phyloP scores from a whole-genome alignment of 2,797 vertebrate species.

The Rhabdophis nuchalis region DNA sequence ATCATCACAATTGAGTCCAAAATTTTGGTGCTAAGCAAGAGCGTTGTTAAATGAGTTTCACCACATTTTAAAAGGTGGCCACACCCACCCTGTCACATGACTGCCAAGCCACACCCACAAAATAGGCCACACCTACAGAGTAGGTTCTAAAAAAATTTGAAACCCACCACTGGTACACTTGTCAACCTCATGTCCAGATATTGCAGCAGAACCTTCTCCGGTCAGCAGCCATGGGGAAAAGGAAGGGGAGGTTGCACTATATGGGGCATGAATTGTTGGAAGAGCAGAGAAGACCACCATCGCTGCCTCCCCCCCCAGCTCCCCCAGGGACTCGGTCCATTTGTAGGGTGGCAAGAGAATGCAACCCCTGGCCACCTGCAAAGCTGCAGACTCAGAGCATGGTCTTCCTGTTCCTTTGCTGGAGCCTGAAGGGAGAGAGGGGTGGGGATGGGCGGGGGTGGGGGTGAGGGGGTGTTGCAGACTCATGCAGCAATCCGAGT shows the following conservation, averaged over 20 bases:
- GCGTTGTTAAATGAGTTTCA: no score
- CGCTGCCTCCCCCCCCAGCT: background rate
- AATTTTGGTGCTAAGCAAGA: no score
- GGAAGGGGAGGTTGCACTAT: background rate
- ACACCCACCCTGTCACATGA: no score
- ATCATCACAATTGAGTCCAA: no score
- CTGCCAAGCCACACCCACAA: no score
- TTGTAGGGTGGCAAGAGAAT: background rate
- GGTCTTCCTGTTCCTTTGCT: background rate
- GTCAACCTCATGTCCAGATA: background rate
- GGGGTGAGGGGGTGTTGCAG: background rate
- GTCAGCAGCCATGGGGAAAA: background rate
- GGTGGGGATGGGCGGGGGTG: background rate
- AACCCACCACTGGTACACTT: no score
- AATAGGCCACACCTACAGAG: no score
- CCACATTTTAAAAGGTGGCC: no score
- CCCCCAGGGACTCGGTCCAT: background rate
- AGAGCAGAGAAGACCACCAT: background rate
- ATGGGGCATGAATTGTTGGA: background rate
- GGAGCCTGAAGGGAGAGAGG: background rate
- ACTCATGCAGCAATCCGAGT: background rate
- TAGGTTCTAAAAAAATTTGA: no score
- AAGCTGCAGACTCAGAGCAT: background rate
- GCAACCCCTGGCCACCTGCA: background rate
- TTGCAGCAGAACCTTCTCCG: background rate